Evolutionary conservation across 2,888 invertebrate genomes (phyloP).

Genomic region (Aphelenchoides bicaudatus): DNA sequence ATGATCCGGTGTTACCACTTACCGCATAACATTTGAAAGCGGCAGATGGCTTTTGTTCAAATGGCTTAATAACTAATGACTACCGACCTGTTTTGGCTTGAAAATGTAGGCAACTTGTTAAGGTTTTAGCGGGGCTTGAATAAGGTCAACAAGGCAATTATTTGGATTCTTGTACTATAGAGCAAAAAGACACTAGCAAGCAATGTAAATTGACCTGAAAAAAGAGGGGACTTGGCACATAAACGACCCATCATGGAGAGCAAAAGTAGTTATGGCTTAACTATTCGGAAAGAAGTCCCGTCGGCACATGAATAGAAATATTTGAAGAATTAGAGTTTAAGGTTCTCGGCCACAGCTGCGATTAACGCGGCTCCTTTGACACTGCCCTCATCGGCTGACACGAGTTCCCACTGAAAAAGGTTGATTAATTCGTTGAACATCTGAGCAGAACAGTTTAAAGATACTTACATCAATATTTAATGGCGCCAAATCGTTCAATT

Average conservation of each 20-base stretch:
- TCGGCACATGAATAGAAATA: not conserved
- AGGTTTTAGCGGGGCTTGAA: too few relatives aligned
- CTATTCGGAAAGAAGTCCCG: conserved; percentile 1
- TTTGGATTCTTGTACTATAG: too few relatives aligned
- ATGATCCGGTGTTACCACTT: too few relatives aligned
- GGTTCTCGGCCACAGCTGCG: conserved; percentile 58
- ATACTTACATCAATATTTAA: conserved; percentile 43
- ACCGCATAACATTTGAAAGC: too few relatives aligned
- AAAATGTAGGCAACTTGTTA: too few relatives aligned
- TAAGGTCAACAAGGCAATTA: too few relatives aligned
- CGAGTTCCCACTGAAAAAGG: conserved; percentile 59
- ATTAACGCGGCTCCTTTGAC: conserved; percentile 59
- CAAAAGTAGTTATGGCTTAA: not conserved
- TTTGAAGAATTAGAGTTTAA: conserved; percentile 27
- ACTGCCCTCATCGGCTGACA: conserved; percentile 59
- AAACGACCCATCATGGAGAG: not conserved
- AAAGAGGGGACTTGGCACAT: conserved; percentile 10
- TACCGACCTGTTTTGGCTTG: too few relatives aligned
- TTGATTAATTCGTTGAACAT: not conserved
- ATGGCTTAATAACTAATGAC: too few relatives aligned
- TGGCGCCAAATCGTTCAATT: conserved; percentile 53
- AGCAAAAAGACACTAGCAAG: not conserved
- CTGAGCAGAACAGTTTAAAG: not conserved
- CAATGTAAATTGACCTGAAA: not conserved
- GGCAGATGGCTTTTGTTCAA: too few relatives aligned